These are phyloP conservation scores for Astyanax mexicanus DNA, from an alignment of 2,797 vertebrate genomes.

Conservation along the genomic window DNA sequence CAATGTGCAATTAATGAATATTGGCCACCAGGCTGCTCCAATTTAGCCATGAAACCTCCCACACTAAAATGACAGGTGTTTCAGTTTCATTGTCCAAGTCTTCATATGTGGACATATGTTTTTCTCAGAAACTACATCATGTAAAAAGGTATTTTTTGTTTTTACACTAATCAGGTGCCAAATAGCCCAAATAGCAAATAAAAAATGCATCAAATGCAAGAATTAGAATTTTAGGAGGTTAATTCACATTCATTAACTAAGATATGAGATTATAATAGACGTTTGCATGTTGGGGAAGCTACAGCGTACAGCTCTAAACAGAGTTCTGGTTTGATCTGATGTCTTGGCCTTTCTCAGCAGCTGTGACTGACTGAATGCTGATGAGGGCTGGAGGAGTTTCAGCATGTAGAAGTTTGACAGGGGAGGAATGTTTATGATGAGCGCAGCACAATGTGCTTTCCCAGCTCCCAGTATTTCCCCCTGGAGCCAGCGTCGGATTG, in stretches of 20 bases:
- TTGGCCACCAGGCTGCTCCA: no score
- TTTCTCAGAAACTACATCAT: no score
- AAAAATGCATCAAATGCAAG: no score
- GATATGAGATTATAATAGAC: background rate
- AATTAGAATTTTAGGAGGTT: no score
- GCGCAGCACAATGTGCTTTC: slow-evolving; percentile 12
- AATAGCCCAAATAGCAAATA: no score
- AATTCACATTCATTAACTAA: background rate
- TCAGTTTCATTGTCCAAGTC: no score
- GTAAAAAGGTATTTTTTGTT: no score
- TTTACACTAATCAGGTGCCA: no score
- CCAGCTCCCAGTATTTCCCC: slow-evolving; percentile 1
- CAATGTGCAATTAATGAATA: no score
- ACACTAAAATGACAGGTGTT: no score
- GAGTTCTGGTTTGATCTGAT: slow-evolving; percentile 4
- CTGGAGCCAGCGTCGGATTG: background rate
- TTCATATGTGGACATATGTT: no score
- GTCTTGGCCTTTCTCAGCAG: background rate
- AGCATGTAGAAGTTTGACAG: slow-evolving; percentile 22
- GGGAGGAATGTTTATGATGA: slow-evolving; percentile 22
- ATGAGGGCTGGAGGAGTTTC: slow-evolving; percentile 9
- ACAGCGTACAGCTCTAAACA: background rate
- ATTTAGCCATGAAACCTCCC: no score
- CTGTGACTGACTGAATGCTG: slow-evolving; percentile 12
- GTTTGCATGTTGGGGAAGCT: background rate